A percentile compares a stretch with the other conserved stretches of the same genome.
These are phyloP conservation scores for Onchidella celtica DNA, from an alignment of 2,888 invertebrate genomes.

Conservation along the genomic window DNA sequence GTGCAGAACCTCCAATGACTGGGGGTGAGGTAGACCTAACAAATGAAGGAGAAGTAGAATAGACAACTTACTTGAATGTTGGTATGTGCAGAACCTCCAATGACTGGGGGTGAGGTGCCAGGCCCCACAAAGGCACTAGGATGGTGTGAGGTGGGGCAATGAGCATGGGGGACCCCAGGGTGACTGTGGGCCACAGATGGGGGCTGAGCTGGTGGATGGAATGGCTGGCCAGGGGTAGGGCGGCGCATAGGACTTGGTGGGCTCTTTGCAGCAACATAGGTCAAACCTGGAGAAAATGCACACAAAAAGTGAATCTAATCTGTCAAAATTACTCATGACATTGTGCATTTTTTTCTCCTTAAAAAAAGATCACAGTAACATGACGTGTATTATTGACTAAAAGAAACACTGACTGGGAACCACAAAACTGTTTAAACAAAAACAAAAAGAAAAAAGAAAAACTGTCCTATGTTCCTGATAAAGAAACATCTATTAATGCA, in stretches of 20 bases:
- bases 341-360: no score
- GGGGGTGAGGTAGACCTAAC: slow-evolving; percentile 78
- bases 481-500: no score
- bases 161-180: slow-evolving; percentile 56
- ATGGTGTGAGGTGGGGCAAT: slow-evolving; percentile 44
- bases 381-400: no score
- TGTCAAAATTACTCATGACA: neutral
- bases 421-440: no score
- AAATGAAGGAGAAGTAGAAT: no score
- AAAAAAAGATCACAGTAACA: no score
- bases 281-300: slow-evolving; percentile 64
- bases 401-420: no score
- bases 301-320: neutral
- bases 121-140: slow-evolving; percentile 57
- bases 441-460: no score
- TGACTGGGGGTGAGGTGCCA: slow-evolving; percentile 76
- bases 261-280: slow-evolving; percentile 79
- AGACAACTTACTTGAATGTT: slow-evolving; percentile 54
- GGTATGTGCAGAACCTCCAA: slow-evolving; percentile 48
- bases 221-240: slow-evolving; percentile 58
- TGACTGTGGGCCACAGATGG: slow-evolving; percentile 34
- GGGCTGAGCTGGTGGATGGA: slow-evolving; percentile 58
- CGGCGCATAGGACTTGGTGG: slow-evolving; percentile 85
- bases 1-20: slow-evolving; percentile 57
- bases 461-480: no score